Percentiles rank a stretch among this genome's conserved stretches.
These are phyloP conservation scores for Epinephelus malabaricus DNA, from an alignment of 2,797 vertebrate genomes.

Conservation along the genomic window DNA sequence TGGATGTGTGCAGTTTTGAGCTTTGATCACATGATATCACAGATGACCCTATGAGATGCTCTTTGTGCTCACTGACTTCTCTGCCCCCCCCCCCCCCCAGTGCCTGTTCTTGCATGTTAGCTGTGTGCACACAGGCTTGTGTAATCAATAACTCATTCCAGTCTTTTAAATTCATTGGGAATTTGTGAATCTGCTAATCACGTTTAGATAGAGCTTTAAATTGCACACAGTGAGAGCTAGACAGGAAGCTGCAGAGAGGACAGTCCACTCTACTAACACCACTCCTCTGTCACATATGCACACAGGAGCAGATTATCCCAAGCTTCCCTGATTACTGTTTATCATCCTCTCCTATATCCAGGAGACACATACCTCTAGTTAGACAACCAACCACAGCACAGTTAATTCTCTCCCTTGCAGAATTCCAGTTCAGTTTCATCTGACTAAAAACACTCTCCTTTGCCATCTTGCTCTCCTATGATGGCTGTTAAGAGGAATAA, in stretches of 20 bases:
- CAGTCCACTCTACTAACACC: neutral
- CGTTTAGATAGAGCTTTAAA: conserved; percentile 40
- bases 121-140: conserved; percentile 8
- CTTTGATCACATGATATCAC: neutral
- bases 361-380: neutral
- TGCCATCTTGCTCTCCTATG: conserved; percentile 9
- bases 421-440: conserved; percentile 19
- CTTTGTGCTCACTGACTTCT: neutral
- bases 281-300: conserved; percentile 3
- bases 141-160: conserved; percentile 65
- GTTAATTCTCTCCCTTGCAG: neutral
- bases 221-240: conserved; percentile 12
- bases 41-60: neutral
- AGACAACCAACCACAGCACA: neutral
- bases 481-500: conserved; percentile 31
- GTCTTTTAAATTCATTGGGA: conserved; percentile 38
- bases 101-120: conserved; percentile 8
- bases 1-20: neutral
- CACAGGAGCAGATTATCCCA: conserved; percentile 1
- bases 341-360: neutral
- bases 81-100: too few relatives aligned
- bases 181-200: conserved; percentile 55
- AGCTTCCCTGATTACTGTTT: neutral
- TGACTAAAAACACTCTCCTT: conserved; percentile 10
- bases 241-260: conserved; percentile 7